Conservation (phyloP, 2,888 invertebrate species). For the Caenorhabditis sulstoni region DNA sequence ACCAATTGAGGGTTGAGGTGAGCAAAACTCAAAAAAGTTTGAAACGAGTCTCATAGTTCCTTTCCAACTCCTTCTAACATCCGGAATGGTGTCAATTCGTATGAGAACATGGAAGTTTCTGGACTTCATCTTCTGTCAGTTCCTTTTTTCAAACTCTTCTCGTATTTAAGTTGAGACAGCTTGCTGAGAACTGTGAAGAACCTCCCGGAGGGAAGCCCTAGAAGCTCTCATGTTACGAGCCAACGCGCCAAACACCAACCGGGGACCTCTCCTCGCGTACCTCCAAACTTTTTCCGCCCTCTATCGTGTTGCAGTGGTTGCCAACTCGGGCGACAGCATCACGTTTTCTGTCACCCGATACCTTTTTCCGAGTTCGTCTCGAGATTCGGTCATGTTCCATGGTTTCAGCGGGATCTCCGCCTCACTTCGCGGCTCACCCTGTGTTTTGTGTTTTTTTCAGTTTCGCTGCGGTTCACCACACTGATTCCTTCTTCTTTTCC, state of each 20-base stretch:
- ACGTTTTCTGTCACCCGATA: conserved; percentile 45
- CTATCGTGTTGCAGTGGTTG: conserved; percentile 3
- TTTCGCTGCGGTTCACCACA: conserved; percentile 17
- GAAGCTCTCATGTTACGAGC: conserved; percentile 35
- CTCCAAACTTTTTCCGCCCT: conserved; percentile 26
- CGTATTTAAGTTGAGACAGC: too few species aligned
- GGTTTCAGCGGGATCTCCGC: neutral
- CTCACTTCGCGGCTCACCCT: neutral
- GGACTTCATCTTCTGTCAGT: too few species aligned
- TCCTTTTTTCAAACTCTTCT: too few species aligned
- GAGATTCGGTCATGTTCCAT: conserved; percentile 8
- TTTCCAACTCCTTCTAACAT: too few species aligned
- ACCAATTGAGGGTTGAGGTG: too few species aligned
- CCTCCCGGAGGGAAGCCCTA: conserved; percentile 10
- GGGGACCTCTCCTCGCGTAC: conserved; percentile 3
- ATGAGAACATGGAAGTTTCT: too few species aligned
- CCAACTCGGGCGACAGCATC: conserved; percentile 6
- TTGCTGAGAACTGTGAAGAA: conserved; percentile 14
- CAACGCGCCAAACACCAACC: conserved; percentile 41
- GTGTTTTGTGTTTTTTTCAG: conserved; percentile 19
- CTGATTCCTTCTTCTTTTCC: conserved; percentile 24
- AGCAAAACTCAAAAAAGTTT: too few species aligned
- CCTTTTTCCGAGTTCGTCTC: conserved; percentile 7
- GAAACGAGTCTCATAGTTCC: too few species aligned
- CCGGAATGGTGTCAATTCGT: too few species aligned